Conservation (phyloP, 2,113 vertebrate genomes). For the Poeciliopsis occidentalis region DNA sequence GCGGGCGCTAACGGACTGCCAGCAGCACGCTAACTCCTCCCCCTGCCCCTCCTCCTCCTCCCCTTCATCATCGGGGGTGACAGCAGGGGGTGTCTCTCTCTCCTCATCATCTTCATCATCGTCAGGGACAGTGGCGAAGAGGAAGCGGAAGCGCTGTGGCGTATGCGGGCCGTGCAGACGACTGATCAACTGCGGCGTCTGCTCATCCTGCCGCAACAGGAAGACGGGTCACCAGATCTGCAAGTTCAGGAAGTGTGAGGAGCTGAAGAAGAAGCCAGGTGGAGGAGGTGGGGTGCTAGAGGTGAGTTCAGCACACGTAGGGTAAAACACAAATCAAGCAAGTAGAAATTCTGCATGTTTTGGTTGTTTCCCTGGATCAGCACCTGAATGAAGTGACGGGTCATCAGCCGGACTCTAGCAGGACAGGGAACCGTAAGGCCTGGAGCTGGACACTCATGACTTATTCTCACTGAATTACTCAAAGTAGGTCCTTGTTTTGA, state of each 20-base stretch:
- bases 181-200: slow-evolving; percentile 97
- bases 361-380: too few species aligned
- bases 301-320: slow-evolving; percentile 71
- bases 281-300: slow-evolving; percentile 83
- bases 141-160: slow-evolving; percentile 94
- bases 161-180: slow-evolving; percentile 93
- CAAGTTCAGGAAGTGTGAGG: slow-evolving; percentile 98
- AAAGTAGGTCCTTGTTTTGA: not conserved
- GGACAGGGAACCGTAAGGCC: too few species aligned
- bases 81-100: slow-evolving; percentile 48
- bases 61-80: slow-evolving; percentile 71
- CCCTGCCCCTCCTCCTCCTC: slow-evolving; percentile 76
- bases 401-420: too few species aligned
- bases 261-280: slow-evolving; percentile 97
- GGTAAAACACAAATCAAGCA: not conserved
- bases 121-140: slow-evolving; percentile 82
- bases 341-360: not conserved
- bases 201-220: slow-evolving; percentile 95
- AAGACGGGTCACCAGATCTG: slow-evolving; percentile 99
- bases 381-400: too few species aligned
- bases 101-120: slow-evolving; percentile 54
- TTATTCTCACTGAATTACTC: not conserved
- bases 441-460: too few species aligned
- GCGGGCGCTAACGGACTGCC: slow-evolving; percentile 87
- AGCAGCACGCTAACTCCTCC: slow-evolving; percentile 84